A percentile compares a stretch with the other conserved stretches of the same genome.
Conservation (phyloP, 2,888 invertebrate genomes). For the Luffia ferchaultella region DNA sequence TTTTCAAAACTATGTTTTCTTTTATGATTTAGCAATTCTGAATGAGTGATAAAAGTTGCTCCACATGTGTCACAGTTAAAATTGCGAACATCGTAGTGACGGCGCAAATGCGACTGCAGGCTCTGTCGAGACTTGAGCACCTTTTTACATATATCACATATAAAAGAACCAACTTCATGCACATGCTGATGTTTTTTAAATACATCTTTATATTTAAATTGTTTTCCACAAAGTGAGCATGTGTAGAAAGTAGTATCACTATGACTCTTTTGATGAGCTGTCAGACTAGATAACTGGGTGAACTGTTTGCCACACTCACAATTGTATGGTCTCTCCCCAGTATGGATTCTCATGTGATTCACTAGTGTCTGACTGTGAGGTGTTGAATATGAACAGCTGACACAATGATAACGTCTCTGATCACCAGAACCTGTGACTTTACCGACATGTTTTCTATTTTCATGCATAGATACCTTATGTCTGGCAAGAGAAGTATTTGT, state of each 20-base stretch:
- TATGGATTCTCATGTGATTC: slow-evolving; percentile 51
- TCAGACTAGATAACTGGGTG: slow-evolving; percentile 47
- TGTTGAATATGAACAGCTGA: slow-evolving; percentile 45
- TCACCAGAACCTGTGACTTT: slow-evolving; percentile 44
- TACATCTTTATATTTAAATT: slow-evolving; percentile 53
- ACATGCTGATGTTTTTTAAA: slow-evolving; percentile 46
- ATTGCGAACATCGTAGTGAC: slow-evolving; percentile 51
- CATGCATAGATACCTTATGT: slow-evolving; percentile 44
- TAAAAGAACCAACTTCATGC: slow-evolving; percentile 37
- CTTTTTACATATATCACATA: slow-evolving; percentile 47
- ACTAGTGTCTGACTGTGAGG: slow-evolving; percentile 54
- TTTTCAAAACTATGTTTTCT: slow-evolving; percentile 38
- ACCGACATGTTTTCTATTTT: slow-evolving; percentile 38
- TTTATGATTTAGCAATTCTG: slow-evolving; percentile 50
- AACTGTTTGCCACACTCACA: slow-evolving; percentile 56
- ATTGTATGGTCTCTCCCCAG: slow-evolving; percentile 46
- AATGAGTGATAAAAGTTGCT: slow-evolving; percentile 48
- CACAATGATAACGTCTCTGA: slow-evolving; percentile 43
- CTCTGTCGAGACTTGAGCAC: slow-evolving; percentile 43
- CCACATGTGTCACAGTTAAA: slow-evolving; percentile 58
- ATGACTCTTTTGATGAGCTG: slow-evolving; percentile 46
- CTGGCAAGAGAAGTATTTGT: slow-evolving; percentile 33
- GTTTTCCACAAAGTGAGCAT: slow-evolving; percentile 51
- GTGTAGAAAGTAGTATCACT: slow-evolving; percentile 40
- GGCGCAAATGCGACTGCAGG: slow-evolving; percentile 41